Conservation (phyloP, 1,140 invertebrate genomes). For the Physella acuta region DNA sequence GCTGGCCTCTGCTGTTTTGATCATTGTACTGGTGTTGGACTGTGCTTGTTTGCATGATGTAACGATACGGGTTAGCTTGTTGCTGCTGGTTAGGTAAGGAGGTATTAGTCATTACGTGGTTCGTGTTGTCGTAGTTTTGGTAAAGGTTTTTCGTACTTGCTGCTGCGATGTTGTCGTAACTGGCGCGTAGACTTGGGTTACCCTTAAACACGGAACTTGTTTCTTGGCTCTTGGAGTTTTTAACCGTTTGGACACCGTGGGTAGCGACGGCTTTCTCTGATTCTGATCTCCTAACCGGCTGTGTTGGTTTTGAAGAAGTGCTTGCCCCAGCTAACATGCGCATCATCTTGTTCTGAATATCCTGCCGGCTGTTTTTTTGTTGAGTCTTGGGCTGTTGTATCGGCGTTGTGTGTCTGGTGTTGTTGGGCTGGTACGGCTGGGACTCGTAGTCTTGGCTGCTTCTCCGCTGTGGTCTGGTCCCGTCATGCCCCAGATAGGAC, state of each 20-base stretch:
- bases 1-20: background rate
- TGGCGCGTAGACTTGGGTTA: background rate
- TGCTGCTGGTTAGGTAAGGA: too few relatives aligned
- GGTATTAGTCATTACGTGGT: too few relatives aligned
- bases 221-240: background rate
- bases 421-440: background rate
- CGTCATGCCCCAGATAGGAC: background rate
- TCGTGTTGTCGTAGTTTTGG: too few relatives aligned
- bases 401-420: background rate
- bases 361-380: background rate
- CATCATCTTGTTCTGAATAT: background rate
- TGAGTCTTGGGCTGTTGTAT: background rate
- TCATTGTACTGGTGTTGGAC: too few relatives aligned
- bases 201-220: background rate
- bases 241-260: background rate
- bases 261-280: background rate
- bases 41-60: too few relatives aligned
- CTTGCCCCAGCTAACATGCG: background rate
- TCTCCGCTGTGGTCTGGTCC: background rate
- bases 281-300: background rate
- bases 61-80: too few relatives aligned
- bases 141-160: background rate
- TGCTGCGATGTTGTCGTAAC: constrained; percentile 1
- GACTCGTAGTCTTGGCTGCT: background rate
- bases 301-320: background rate